A percentile compares a stretch with the other conserved stretches of the same genome.
Evolutionary conservation across 35 echinoderm and acorn worm genomes (phyloP).

Genomic region (Ptychodera flava): DNA sequence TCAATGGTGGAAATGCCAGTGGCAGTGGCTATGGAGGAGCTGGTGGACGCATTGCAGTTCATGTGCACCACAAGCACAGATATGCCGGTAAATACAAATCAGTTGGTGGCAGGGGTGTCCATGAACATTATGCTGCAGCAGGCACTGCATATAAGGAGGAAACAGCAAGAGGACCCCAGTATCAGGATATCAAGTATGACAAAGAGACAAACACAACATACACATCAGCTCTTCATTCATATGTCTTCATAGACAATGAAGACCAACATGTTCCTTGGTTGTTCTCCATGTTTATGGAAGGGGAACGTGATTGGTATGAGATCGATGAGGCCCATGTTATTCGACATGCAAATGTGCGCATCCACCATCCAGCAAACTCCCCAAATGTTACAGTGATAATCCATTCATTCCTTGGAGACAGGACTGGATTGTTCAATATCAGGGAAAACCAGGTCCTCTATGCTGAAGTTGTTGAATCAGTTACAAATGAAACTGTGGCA

Average conservation of each 20-base stretch:
- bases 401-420: slow-evolving; percentile 73
- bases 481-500: slow-evolving; percentile 75
- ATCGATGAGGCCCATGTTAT: slow-evolving; percentile 81
- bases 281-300: slow-evolving; percentile 81
- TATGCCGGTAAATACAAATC: slow-evolving; percentile 56
- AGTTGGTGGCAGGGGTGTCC: slow-evolving; percentile 42
- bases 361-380: slow-evolving; percentile 47
- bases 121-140: slow-evolving; percentile 60
- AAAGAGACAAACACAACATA: slow-evolving; percentile 52
- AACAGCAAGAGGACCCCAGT: slow-evolving; percentile 75
- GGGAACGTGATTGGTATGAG: slow-evolving; percentile 55
- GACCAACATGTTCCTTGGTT: slow-evolving; percentile 67
- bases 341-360: slow-evolving; percentile 67
- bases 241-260: slow-evolving; percentile 68
- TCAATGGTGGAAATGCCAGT: slow-evolving; percentile 64
- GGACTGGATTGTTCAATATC: slow-evolving; percentile 61
- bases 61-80: slow-evolving; percentile 52
- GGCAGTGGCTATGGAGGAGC: slow-evolving; percentile 71
- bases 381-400: slow-evolving; percentile 75
- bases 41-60: slow-evolving; percentile 77
- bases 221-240: slow-evolving; percentile 51
- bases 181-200: slow-evolving; percentile 77
- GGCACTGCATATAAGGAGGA: slow-evolving; percentile 79
- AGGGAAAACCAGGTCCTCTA: slow-evolving; percentile 57
- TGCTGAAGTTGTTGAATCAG: slow-evolving; percentile 74